Evolutionary conservation across 2,113 vertebrate species (phyloP), one percentile per base, ranked within the genome.

Genomic region (Glaucomys volans): DNA sequence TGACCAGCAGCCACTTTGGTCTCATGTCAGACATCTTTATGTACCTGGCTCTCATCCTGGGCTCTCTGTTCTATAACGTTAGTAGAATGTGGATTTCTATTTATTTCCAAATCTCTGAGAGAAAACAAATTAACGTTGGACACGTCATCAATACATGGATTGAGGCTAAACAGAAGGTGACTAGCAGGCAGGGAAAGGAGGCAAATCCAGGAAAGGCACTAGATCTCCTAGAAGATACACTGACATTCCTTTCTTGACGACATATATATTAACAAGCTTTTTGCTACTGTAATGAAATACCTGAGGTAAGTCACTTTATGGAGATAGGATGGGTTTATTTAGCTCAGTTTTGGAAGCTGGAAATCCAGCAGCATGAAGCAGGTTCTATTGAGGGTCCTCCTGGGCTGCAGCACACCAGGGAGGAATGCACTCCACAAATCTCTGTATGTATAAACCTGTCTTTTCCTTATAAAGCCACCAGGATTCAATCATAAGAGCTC

Each of bases 1-100:
- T 52, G 47, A 32, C 52, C 71, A 66, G 28, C 2, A 20, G 52
- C 82, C 87, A 66, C 20, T 24, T 2, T 0, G 4, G 52, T 20
- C 64, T 77, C 20, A 44, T 0, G 14, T 28, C 50, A 42, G n/a
- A 44, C 0, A 16, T 28, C 59, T 87, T 18, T 1, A 8, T 0
- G 0, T 12, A 16, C 84, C 50, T 37, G 37, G 26, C 44, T 81
- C n/a, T 85, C 2, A 0, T 32, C 20, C 76, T 20, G 64, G 76
- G 57, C 30, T 75, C 37, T 81, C 35, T 35, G 9, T 54, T 88
- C 20, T 37, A 40, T 17, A 50, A 54, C 28, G 24, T 3, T 0
- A 1, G 59, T 17, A 82, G n/a, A 76, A 69, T 5, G 0, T n/a
- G 40, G 4, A 47, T 47, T 93, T 47, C 52, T 64, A 77, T n/a